Evolutionary conservation across 1,140 invertebrate genomes (phyloP).

Genomic region (Acromyrmex heyeri): DNA sequence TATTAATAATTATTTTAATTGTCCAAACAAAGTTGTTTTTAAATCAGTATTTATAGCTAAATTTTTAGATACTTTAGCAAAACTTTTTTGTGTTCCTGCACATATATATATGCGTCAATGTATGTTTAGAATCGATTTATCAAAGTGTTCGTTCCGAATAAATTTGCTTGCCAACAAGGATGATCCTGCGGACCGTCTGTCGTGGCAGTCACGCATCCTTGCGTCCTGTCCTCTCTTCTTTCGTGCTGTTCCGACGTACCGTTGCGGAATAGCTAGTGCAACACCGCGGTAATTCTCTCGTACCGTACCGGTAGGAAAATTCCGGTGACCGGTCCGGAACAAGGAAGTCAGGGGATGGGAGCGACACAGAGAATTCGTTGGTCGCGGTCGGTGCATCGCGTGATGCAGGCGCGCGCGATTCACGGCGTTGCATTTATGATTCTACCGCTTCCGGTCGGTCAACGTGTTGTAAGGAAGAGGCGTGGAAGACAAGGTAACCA

Average conservation of each 20-base stretch:
- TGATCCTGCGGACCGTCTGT: conserved; percentile 34
- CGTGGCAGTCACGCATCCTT: conserved; percentile 58
- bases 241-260: conserved; percentile 29
- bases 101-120: neutral
- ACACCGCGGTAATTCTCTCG: conserved; percentile 62
- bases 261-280: conserved; percentile 17
- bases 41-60: no score
- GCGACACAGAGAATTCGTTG: conserved; percentile 48
- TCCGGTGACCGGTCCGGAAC: conserved; percentile 48
- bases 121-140: conserved; percentile 12
- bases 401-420: conserved; percentile 72
- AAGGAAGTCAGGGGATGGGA: conserved; percentile 15
- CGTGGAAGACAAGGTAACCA: conserved; percentile 9
- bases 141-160: conserved; percentile 37
- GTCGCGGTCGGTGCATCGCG: conserved; percentile 70
- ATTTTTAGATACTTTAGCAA: no score
- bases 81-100: no score
- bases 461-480: conserved; percentile 55
- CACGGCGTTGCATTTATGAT: conserved; percentile 81
- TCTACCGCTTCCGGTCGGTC: conserved; percentile 76
- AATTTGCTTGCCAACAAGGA: conserved; percentile 21
- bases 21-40: no score
- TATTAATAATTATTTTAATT: no score
- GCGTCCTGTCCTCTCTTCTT: conserved; percentile 51
- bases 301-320: conserved; percentile 49